Evolutionary conservation across 1,140 invertebrate species (phyloP).

Genomic region (Zaprionus africanus): DNA sequence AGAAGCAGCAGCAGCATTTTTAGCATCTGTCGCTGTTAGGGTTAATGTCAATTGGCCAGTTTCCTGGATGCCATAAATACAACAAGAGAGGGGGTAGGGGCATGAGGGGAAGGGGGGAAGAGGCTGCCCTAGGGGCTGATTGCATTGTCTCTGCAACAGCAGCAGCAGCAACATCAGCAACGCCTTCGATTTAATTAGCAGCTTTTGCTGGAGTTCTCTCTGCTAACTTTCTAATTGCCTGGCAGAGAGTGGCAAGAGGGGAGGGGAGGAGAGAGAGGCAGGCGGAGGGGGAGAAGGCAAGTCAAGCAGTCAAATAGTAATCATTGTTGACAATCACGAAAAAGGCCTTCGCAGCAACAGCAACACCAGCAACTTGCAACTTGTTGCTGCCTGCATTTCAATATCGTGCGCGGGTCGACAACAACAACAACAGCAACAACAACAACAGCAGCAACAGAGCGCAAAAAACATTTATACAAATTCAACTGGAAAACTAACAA

Average conservation of each 20-base stretch:
- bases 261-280: not conserved
- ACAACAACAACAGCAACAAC: slow-evolving; percentile 28
- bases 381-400: slow-evolving; percentile 69
- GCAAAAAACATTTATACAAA: slow-evolving; percentile 74
- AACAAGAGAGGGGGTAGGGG: not conserved
- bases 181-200: slow-evolving; percentile 75
- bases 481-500: slow-evolving; percentile 80
- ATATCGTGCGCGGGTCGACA: slow-evolving; percentile 69
- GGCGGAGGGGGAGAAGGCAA: slow-evolving; percentile 9
- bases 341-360: slow-evolving; percentile 35
- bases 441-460: slow-evolving; percentile 17
- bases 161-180: slow-evolving; percentile 23
- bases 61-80: slow-evolving; percentile 71
- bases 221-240: slow-evolving; percentile 59
- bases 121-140: slow-evolving; percentile 54
- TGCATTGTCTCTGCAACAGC: slow-evolving; percentile 40
- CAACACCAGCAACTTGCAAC: slow-evolving; percentile 41
- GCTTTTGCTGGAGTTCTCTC: slow-evolving; percentile 34
- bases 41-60: slow-evolving; percentile 76
- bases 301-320: slow-evolving; percentile 71
- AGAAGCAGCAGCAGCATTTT: slow-evolving; percentile 41
- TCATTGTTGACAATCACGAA: slow-evolving; percentile 82
- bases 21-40: slow-evolving; percentile 78
- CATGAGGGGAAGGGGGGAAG: not conserved
- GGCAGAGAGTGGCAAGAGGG: not conserved